Base-by-base conservation (phyloP, 2,888 invertebrate genomes). In the Drosophila rellima region DNA sequence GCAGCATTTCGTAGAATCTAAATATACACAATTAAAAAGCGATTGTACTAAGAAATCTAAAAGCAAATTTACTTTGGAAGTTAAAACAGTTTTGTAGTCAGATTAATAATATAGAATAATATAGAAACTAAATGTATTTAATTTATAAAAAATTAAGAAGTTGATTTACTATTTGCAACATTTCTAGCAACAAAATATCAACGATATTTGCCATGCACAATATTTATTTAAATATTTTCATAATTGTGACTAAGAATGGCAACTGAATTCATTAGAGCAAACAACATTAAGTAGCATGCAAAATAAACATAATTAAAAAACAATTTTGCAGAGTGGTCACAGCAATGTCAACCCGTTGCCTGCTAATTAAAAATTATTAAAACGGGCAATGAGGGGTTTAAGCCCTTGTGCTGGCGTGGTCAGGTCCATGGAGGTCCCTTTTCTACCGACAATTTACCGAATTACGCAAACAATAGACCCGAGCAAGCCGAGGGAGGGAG, bases 341-440 rank as follows among this genome's bases (percentile, higher is more conserved):
- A 37, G 39, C 42, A 45, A 40, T 68, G 62, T 50, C 63, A 44
- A 67, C 54, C 57, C 26, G 71, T 52, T 64, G 66, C 59, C 51
- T 60, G 87, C 84, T 81, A 87, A 78, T 82, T 78, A 78, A 80
- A 87, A 81, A 87, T 78, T 87, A 84, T 77, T 71, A 83, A 82
- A 83, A 78, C 69, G 57, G 54, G 59, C 71, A 65, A 61, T 54
- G 33, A 7, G 48, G 59, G 56, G 70, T 65, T 55, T 59, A 68
- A 55, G 51, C 80, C 68, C 68, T 8, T 50, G 51, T 20, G 15
- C 13, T 18, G 29, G 15, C 40, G 8, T 18, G 17, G 26, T 29
- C 20, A 23, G 7, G 29, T n/a, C n/a, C 37, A 17, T 20, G 33
- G 18, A 3, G 40, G 2, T 23, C 33, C 23, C 33, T 55, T 35